Conservation (phyloP, 2,797 vertebrate species). For the Hafferia zeledoni region DNA sequence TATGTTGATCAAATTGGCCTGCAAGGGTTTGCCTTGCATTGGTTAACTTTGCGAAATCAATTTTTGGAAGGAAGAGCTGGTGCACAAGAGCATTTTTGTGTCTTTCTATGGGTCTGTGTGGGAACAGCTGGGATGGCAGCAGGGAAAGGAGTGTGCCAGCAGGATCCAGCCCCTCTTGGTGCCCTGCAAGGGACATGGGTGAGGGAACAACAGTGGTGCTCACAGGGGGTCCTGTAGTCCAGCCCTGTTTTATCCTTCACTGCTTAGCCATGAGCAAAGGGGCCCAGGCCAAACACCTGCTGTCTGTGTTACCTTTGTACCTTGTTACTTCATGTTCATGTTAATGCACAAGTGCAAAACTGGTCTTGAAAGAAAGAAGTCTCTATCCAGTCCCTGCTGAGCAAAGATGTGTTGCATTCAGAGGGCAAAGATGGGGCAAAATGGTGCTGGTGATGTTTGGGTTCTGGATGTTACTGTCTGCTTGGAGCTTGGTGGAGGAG, state of each 20-base stretch:
- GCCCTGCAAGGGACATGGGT: background rate
- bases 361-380: background rate
- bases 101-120: no score
- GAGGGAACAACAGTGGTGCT: background rate
- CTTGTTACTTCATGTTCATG: rapidly evolving
- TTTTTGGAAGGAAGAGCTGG: background rate
- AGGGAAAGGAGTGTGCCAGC: background rate
- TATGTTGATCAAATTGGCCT: background rate
- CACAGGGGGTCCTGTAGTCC: rapidly evolving
- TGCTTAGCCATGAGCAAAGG: rapidly evolving
- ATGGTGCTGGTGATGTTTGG: background rate
- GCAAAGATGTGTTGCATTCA: background rate
- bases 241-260: background rate
- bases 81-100: background rate
- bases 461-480: background rate
- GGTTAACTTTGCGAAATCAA: background rate
- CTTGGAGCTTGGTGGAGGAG: background rate
- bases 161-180: rapidly evolving
- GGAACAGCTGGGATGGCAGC: rapidly evolving
- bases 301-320: background rate
- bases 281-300: background rate
- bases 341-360: background rate
- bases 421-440: background rate
- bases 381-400: background rate
- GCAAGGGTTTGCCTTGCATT: background rate